Percentiles rank a stretch among this genome's conserved stretches.
phyloP scores from a whole-genome alignment of 2,797 vertebrate species.

The Balearica regulorum region DNA sequence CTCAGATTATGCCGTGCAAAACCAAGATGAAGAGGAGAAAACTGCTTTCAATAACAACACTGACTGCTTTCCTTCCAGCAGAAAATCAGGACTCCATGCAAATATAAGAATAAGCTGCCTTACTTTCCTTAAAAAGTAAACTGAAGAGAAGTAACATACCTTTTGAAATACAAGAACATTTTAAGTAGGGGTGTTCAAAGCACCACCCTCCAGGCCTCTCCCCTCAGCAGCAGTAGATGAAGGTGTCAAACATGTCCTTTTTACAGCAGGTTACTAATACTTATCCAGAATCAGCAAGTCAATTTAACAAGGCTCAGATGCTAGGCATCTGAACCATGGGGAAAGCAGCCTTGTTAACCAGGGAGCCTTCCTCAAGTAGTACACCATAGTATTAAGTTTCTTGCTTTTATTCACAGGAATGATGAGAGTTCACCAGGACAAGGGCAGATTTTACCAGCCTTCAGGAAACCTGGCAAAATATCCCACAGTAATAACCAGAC shows the following conservation, averaged over 20 bases:
- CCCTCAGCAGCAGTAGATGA: background rate
- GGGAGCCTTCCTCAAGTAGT: background rate
- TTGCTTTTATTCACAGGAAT: background rate
- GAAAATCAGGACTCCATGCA: background rate
- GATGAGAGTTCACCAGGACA: background rate
- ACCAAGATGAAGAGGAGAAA: background rate
- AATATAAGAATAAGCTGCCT: background rate
- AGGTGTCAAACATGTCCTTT: background rate
- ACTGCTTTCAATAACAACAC: background rate
- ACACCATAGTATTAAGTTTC: background rate
- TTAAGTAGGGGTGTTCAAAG: background rate
- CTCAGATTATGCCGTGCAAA: background rate
- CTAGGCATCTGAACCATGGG: background rate
- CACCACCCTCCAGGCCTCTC: background rate
- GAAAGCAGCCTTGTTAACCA: background rate
- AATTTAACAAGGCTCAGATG: background rate
- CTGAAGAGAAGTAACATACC: background rate
- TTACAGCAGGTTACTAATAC: background rate
- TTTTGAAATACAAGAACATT: background rate
- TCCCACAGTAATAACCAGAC: background rate
- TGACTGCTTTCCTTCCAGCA: background rate
- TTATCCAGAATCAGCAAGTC: background rate
- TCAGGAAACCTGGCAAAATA: background rate
- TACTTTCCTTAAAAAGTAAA: background rate
- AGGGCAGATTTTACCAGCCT: background rate